Conservation (phyloP, 2,797 vertebrate genomes). For the Thalassophryne amazonica region DNA sequence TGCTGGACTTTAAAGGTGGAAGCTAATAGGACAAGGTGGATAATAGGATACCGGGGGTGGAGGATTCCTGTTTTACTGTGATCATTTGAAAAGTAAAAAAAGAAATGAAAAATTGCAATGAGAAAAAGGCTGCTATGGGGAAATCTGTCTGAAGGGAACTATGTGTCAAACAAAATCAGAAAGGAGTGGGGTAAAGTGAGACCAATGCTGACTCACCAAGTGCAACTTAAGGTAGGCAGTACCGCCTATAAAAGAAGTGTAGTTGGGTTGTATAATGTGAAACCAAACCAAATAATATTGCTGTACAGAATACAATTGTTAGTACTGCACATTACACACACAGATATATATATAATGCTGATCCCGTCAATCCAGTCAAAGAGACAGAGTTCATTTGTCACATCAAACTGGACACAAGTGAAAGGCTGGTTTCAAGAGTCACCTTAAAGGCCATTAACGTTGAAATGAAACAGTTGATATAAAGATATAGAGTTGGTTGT, state of each 20-base stretch:
- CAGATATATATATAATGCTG: too few relatives aligned
- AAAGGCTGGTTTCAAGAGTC: too few relatives aligned
- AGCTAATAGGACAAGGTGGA: not conserved
- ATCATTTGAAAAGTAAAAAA: not conserved
- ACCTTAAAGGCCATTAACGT: too few relatives aligned
- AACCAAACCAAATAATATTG: too few relatives aligned
- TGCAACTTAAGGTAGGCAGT: constrained; percentile 23
- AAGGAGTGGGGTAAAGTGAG: not conserved
- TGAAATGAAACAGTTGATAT: too few relatives aligned
- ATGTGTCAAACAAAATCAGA: not conserved
- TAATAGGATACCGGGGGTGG: too few relatives aligned
- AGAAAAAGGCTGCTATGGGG: not conserved
- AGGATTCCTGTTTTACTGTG: not conserved
- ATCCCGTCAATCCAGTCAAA: too few relatives aligned
- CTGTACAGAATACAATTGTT: too few relatives aligned
- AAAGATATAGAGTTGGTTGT: too few relatives aligned
- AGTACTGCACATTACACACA: too few relatives aligned
- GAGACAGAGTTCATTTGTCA: too few relatives aligned
- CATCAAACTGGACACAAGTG: too few relatives aligned
- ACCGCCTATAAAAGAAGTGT: constrained; percentile 28
- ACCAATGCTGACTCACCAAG: constrained; percentile 32
- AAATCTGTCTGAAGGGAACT: not conserved
- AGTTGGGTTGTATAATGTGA: constrained; percentile 13
- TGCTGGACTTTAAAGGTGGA: constrained; percentile 1
- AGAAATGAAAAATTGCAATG: not conserved